Evolutionary conservation across 2,797 vertebrate genomes (phyloP).

Genomic region (Pipistrellus nathusii): DNA sequence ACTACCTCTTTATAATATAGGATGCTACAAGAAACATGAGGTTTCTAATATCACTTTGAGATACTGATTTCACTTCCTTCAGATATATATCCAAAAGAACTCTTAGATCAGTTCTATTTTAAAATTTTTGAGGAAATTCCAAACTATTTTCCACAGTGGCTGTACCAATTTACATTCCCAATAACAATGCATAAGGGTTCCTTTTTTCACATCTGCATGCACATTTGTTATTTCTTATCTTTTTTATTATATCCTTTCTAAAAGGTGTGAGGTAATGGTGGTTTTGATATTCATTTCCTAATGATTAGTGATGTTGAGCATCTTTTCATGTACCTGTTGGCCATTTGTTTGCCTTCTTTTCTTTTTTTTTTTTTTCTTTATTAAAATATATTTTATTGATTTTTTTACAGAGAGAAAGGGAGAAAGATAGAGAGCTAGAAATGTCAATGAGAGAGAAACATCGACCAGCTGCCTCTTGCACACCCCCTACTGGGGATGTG

Average conservation of each 20-base stretch:
- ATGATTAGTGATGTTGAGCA: neutral
- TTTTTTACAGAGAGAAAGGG: too few species aligned
- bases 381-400: too few species aligned
- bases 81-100: neutral
- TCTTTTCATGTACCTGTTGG: neutral
- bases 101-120: neutral
- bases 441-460: too few species aligned
- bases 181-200: neutral
- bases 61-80: neutral
- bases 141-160: neutral
- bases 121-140: neutral
- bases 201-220: neutral
- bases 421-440: too few species aligned
- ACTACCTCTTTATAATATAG: too few species aligned
- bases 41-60: neutral
- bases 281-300: neutral
- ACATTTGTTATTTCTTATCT: neutral
- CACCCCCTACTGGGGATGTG: too few species aligned
- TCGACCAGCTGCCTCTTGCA: too few species aligned
- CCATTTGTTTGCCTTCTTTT: neutral
- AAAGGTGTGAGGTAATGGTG: neutral
- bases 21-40: neutral
- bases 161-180: neutral
- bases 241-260: neutral
- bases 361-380: too few species aligned